Conservation (phyloP, 2,113 vertebrate species). For the Pterocles burchelli region DNA sequence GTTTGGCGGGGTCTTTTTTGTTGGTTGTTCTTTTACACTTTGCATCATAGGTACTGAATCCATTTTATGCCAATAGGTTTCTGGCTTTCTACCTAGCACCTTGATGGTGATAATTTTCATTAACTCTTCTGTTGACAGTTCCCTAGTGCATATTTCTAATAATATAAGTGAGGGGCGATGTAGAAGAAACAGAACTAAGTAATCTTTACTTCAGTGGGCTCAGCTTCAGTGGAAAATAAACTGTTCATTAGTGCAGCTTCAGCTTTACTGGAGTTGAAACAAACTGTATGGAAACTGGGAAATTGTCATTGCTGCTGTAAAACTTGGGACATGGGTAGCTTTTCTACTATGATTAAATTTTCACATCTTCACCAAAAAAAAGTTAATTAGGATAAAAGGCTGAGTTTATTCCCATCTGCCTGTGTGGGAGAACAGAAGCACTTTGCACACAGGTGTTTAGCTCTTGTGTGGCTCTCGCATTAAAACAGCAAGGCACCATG, state of each 20-base stretch:
- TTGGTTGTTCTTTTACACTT: not conserved
- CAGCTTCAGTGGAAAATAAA: not conserved
- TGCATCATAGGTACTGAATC: not conserved
- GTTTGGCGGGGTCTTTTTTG: not conserved
- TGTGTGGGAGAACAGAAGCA: not conserved
- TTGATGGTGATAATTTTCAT: not conserved
- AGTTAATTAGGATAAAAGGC: not conserved
- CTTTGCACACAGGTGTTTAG: not conserved
- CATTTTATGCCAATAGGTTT: not conserved
- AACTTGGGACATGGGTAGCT: not conserved
- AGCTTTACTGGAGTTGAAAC: not conserved
- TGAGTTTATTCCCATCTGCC: not conserved
- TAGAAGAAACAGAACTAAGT: not conserved
- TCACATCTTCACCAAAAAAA: not conserved
- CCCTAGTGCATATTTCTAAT: not conserved
- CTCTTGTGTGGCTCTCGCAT: fast-evolving
- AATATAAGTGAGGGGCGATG: not conserved
- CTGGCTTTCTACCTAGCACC: not conserved
- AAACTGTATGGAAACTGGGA: not conserved
- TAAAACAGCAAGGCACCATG: not conserved
- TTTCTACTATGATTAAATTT: not conserved
- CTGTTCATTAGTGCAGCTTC: not conserved
- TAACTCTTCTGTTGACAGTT: not conserved
- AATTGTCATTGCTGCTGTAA: not conserved
- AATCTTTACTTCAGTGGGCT: not conserved